Conservation (phyloP, 2,113 vertebrate species). For the Nanorana parkeri region DNA sequence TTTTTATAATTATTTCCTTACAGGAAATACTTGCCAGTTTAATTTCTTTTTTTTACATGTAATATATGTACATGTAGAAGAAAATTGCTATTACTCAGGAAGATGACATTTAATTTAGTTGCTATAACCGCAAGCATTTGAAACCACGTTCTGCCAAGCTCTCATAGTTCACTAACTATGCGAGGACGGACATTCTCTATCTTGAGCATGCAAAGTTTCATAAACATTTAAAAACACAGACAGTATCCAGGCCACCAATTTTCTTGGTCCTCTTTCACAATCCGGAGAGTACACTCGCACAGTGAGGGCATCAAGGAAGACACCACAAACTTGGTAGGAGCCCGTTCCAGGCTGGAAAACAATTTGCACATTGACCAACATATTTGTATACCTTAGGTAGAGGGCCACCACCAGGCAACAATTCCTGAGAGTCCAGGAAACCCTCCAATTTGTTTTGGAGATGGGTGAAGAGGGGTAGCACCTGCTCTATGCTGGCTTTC, state of each 20-base stretch:
- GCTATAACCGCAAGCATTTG: not conserved
- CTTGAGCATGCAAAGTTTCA: not conserved
- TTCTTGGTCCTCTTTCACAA: not conserved
- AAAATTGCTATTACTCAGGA: not conserved
- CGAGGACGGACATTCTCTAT: not conserved
- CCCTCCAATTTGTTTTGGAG: no score
- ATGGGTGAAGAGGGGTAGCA: no score
- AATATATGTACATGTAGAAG: not conserved
- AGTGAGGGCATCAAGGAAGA: not conserved
- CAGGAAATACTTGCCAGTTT: not conserved
- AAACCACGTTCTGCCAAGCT: not conserved
- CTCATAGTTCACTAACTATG: not conserved
- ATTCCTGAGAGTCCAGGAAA: not conserved
- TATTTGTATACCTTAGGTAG: not conserved
- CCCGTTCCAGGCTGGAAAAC: no score
- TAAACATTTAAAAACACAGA: not conserved
- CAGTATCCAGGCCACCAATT: not conserved
- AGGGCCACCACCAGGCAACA: not conserved
- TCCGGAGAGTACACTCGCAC: not conserved
- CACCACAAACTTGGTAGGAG: no score
- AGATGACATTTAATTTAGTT: not conserved
- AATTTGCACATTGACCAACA: not conserved
- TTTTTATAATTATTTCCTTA: not conserved
- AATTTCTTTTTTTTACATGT: not conserved
- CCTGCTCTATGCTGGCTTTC: not conserved